Base-by-base conservation (phyloP, 1,140 invertebrate genomes). In the Amyelois transitella region DNA sequence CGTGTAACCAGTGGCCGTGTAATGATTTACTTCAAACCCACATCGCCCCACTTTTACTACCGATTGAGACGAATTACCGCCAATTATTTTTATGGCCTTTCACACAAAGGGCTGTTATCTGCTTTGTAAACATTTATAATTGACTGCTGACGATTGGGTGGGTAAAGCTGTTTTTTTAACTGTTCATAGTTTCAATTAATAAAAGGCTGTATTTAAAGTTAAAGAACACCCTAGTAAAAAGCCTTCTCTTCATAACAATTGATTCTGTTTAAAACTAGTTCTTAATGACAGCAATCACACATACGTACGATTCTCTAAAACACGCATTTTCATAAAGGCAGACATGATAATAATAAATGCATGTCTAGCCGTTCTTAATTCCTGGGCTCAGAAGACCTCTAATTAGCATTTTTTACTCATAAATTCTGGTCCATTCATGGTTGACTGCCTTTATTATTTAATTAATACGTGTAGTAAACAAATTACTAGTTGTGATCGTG, bases 61-160 rank as follows among this genome's bases (percentile, higher is more conserved):
- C 64, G 66, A 77, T 78, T 72, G 66, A 80, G 75, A 83, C 60
- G 59, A 75, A 81, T 80, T 76, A 75, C 69, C n/a, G 53, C 20
- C 69, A 77, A 79, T 81, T 83, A 81, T 55, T 81, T 74, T 79
- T 72, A 81, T 73, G 66, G 67, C 49, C 59, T 43, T 62, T 63
- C 53, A 74, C 55, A 77, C 63, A 79, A 75, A 72, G 76, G 70
- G 66, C 64, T 69, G 49, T 75, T 81, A 80, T 81, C 75, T 64
- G 44, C 14, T 67, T 56, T 66, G 66, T 69, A 75, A 78, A 75
- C 77, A 75, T 70, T 77, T 81, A 14, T 76, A 78, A 65, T 80
- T 71, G 72, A 69, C 63, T 22, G 22, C 45, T 22, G 28, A 21
- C 20, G 28, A 47, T 63, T 59, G 55, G 47, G 58, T n/a, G n/a